Conservation (phyloP, 2,797 vertebrate genomes). For the Phoxinus dragarum region DNA sequence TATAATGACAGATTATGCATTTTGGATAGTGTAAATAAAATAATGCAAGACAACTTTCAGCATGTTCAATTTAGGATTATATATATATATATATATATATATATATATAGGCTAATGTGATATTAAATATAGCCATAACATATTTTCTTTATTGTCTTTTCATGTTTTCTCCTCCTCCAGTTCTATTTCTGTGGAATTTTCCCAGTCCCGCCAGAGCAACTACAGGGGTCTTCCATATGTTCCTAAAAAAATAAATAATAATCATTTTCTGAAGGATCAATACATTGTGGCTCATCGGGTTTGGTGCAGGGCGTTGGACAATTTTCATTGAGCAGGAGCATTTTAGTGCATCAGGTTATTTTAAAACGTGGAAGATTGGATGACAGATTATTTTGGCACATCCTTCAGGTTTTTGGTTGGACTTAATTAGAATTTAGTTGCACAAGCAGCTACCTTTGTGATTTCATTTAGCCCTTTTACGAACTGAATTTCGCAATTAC, state of each 20-base stretch:
- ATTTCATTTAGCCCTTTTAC: conserved; percentile 46
- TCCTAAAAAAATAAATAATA: conserved; percentile 29
- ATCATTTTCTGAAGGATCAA: conserved; percentile 35
- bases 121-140: background rate
- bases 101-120: background rate
- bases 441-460: conserved; percentile 43
- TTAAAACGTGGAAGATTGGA: conserved; percentile 5
- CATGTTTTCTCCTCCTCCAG: conserved; percentile 50
- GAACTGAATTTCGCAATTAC: conserved; percentile 61
- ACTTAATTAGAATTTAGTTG: conserved; percentile 52
- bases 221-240: conserved; percentile 16
- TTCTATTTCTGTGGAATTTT: conserved; percentile 49
- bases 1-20: background rate
- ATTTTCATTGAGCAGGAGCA: conserved; percentile 18
- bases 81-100: no score
- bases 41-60: background rate
- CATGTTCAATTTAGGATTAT: background rate
- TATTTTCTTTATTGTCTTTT: conserved; percentile 22
- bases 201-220: conserved; percentile 16
- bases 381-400: conserved; percentile 18
- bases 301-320: background rate
- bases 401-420: conserved; percentile 12
- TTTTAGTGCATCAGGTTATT: conserved; percentile 16
- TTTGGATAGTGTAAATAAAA: background rate
- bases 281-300: conserved; percentile 33